phyloP scores from a whole-genome alignment of 2,888 invertebrate species.

The Alentia gelatinosa region DNA sequence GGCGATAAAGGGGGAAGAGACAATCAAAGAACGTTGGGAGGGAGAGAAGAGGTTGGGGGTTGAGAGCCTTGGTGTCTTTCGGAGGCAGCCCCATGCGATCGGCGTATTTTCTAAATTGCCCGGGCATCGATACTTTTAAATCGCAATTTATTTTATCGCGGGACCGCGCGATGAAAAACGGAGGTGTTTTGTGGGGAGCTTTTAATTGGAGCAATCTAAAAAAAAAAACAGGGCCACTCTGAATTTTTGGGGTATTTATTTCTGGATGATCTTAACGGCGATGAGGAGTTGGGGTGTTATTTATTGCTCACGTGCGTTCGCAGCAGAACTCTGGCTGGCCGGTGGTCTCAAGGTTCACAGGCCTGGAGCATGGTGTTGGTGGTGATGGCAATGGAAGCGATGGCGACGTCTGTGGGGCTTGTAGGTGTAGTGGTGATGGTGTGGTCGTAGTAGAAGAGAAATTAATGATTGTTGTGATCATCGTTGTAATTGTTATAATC shows the following conservation, averaged over 20 bases:
- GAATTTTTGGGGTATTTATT: background rate
- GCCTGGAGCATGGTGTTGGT: no score
- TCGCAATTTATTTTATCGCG: background rate
- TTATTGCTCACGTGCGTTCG: no score
- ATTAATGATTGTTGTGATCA: no score
- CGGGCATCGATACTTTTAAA: constrained; percentile 4
- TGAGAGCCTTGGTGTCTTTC: background rate
- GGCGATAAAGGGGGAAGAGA: background rate
- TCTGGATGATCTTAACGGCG: background rate
- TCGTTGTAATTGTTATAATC: no score
- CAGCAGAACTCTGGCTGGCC: no score
- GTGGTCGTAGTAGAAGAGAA: no score
- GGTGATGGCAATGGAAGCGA: no score
- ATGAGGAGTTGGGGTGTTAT: background rate
- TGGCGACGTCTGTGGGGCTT: no score
- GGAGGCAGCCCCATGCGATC: background rate
- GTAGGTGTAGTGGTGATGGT: no score
- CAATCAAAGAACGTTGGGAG: background rate
- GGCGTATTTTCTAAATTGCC: background rate
- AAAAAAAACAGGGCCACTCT: background rate
- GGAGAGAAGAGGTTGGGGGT: background rate
- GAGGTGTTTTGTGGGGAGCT: background rate
- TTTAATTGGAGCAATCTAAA: background rate
- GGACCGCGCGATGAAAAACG: background rate
- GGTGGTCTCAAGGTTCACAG: no score